Evolutionary conservation across 2,797 vertebrate species (phyloP).

Genomic region (Limnodromus scolopaceus): DNA sequence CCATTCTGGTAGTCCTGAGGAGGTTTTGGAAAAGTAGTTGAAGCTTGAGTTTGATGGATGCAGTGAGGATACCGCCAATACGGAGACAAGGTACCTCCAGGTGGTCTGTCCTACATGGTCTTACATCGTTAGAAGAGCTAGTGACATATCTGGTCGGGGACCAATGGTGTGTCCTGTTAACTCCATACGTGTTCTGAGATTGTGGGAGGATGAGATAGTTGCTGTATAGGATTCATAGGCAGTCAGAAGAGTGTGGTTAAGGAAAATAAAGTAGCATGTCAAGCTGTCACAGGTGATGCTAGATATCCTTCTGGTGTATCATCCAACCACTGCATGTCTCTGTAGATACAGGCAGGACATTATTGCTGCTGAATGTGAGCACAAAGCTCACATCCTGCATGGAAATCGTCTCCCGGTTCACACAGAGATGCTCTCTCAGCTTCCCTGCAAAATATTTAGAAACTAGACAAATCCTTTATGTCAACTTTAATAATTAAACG

Average conservation of each 20-base stretch:
- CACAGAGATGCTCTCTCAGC: neutral
- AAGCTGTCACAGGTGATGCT: neutral
- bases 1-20: neutral
- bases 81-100: neutral
- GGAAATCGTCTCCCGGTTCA: neutral
- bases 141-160: neutral
- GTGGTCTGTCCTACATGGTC: rapidly evolving
- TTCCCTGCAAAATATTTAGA: neutral
- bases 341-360: neutral
- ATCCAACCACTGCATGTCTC: neutral
- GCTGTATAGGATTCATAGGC: neutral
- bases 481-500: neutral
- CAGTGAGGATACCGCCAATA: rapidly evolving
- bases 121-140: neutral
- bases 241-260: neutral
- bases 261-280: neutral
- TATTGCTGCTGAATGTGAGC: neutral
- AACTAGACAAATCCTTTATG: neutral
- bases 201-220: neutral
- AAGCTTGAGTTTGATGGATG: neutral
- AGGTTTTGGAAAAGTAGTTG: neutral
- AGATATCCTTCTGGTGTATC: neutral
- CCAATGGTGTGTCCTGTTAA: neutral
- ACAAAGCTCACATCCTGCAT: neutral
- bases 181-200: neutral